Evolutionary conservation across 2,113 vertebrate species (phyloP), one percentile per base, ranked within the genome.

Genomic region (Leuciscus idus): DNA sequence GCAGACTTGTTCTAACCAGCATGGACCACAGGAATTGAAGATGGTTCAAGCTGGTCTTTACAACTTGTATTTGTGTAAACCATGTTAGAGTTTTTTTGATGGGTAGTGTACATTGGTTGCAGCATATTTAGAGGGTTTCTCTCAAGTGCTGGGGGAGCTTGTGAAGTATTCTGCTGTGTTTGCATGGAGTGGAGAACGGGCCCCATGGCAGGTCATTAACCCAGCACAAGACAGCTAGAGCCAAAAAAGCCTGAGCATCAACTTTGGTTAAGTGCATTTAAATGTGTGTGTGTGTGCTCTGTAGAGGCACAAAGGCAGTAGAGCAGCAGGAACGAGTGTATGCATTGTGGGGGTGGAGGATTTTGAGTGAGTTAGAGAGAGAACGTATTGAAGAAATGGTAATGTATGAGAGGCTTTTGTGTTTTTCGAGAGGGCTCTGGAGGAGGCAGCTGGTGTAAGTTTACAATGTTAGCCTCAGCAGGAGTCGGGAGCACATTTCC

Each of bases 401-500:
- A 76, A 61, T 48, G 80, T 86, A 89, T 87, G 79, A 75, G 83
- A 88, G 86, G 23, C 73, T 72, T 86, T 7, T 77, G 52, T 46
- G 57, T 52, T 74, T 81, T 66, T 21, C 6, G 4, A 50, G 74
- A 84, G 33, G 81, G 50, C 15, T 62, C 70, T 68, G 64, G 78
- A 84, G 33, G 86, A 77, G 75, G 48, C 75, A 77, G 90, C 90
- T 92, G 91, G 85, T 87, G 84, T 84, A 85, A 91, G 89, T 91
- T 92, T 92, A 87, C 36, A 68, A 70, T 66, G 89, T 26, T 90
- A 85, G n/a, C 33, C 75, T 28, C 89, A 87, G 88, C 85, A 81
- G 87, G 90, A 89, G 86, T 68, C 75, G 68, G 62, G 80, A 86
- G 64, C 85, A 90, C 26, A 91, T 92, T 91, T 93, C 91, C 87